Percentiles rank a stretch among this genome's conserved stretches.
Conservation (phyloP, 2,797 vertebrate species). For the Sorex maritimensis region DNA sequence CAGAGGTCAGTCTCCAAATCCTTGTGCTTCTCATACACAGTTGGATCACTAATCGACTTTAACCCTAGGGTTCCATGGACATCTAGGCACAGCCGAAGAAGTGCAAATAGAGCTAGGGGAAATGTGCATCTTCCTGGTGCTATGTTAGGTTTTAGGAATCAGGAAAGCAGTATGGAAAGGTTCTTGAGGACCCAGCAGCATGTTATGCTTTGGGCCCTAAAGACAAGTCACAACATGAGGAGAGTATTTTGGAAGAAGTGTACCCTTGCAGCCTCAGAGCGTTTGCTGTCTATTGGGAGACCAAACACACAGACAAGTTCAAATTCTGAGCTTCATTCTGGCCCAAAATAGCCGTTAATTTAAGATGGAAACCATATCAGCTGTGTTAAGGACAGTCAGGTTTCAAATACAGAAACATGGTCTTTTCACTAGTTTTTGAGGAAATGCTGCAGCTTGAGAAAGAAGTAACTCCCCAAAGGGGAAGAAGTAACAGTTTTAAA, state of each 20-base stretch:
- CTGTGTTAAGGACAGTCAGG: neutral
- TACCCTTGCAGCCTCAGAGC: no score
- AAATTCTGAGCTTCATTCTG: neutral
- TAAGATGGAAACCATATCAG: neutral
- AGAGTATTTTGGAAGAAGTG: neutral
- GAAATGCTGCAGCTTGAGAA: slow-evolving; percentile 8
- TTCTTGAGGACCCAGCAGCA: neutral
- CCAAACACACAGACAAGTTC: no score
- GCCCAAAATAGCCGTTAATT: neutral
- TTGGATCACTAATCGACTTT: neutral
- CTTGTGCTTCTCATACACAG: slow-evolving; percentile 6
- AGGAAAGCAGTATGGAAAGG: neutral
- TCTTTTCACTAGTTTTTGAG: slow-evolving; percentile 40
- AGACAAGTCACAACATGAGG: neutral
- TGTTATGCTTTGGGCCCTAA: neutral
- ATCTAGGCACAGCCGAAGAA: neutral
- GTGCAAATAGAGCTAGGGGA: neutral
- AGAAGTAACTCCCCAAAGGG: neutral
- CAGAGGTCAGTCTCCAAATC: slow-evolving; percentile 22
- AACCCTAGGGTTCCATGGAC: slow-evolving; percentile 6
- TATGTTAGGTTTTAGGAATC: neutral
- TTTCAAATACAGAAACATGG: neutral
- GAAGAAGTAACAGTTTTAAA: neutral
- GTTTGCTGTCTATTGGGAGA: no score
- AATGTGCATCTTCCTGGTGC: neutral